Evolutionary conservation across 1,140 invertebrate genomes (phyloP).

Genomic region (Cotesia typhae): DNA sequence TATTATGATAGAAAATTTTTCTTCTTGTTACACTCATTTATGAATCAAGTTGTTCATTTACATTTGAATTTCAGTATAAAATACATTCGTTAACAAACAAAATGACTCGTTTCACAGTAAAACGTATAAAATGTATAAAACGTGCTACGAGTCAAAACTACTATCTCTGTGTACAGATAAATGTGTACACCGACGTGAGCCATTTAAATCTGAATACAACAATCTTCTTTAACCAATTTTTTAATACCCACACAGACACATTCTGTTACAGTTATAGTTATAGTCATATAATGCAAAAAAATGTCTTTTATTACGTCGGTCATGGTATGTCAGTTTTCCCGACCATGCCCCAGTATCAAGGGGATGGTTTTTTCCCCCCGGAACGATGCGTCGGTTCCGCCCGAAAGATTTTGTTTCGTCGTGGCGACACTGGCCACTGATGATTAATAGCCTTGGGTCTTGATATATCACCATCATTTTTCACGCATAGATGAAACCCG

Average conservation of each 20-base stretch:
- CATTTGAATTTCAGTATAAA: conserved; percentile 11
- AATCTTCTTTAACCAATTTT: conserved; percentile 1
- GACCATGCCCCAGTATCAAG: conserved; percentile 2
- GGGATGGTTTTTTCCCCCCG: conserved; percentile 46
- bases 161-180: neutral
- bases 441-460: conserved; percentile 51
- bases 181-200: neutral
- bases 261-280: neutral
- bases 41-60: neutral
- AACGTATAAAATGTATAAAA: conserved; percentile 13
- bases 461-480: conserved; percentile 58
- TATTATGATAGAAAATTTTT: neutral
- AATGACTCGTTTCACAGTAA: conserved; percentile 14
- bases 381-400: conserved; percentile 43
- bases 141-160: conserved; percentile 17
- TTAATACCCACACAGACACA: neutral
- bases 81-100: conserved; percentile 20
- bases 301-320: conserved; percentile 9
- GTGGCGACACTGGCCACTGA: conserved; percentile 44
- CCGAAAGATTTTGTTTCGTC: conserved; percentile 48
- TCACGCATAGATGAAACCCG: conserved; percentile 55
- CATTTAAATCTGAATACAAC: conserved; percentile 21
- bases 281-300: conserved; percentile 5
- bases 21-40: neutral
- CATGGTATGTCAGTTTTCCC: neutral